Percentiles rank a stretch among this genome's conserved stretches.
phyloP scores from a whole-genome alignment of 1,140 invertebrate species.

The Rhizoglyphus robini region DNA sequence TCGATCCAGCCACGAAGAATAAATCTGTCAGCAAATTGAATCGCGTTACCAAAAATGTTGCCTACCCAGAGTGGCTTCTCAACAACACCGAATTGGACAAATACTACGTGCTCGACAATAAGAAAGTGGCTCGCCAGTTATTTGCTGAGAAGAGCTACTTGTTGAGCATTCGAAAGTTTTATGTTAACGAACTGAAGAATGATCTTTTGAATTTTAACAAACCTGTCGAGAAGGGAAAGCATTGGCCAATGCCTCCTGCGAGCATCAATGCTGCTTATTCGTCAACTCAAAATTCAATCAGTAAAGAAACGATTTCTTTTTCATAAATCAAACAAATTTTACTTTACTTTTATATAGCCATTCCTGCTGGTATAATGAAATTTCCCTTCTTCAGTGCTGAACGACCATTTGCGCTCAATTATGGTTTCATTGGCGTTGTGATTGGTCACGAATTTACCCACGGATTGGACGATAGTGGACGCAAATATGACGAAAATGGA shows the following conservation, averaged over 20 bases:
- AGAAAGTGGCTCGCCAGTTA: neutral
- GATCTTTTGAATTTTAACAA: neutral
- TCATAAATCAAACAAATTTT: neutral
- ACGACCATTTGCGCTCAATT: slow-evolving; percentile 41
- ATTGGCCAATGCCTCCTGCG: slow-evolving; percentile 20
- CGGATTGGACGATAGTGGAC: slow-evolving; percentile 40
- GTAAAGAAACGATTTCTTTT: neutral
- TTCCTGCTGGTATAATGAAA: slow-evolving; percentile 41
- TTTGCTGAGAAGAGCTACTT: neutral
- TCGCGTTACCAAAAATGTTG: neutral
- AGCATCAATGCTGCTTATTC: slow-evolving; percentile 47
- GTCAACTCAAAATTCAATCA: slow-evolving; percentile 40
- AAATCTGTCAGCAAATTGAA: slow-evolving; percentile 1
- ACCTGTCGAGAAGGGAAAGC: neutral
- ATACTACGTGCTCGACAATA: neutral
- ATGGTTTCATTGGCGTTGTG: slow-evolving; percentile 42
- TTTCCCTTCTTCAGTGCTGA: slow-evolving; percentile 38
- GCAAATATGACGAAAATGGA: slow-evolving; percentile 72
- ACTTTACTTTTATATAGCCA: slow-evolving; percentile 26
- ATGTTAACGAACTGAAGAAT: neutral
- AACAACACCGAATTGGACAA: slow-evolving; percentile 6
- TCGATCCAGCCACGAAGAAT: neutral
- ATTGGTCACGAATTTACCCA: slow-evolving; percentile 34
- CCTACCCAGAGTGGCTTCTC: neutral
- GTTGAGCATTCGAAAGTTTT: neutral